Conservation (phyloP, 1,140 invertebrate genomes). For the Thrips palmi region DNA sequence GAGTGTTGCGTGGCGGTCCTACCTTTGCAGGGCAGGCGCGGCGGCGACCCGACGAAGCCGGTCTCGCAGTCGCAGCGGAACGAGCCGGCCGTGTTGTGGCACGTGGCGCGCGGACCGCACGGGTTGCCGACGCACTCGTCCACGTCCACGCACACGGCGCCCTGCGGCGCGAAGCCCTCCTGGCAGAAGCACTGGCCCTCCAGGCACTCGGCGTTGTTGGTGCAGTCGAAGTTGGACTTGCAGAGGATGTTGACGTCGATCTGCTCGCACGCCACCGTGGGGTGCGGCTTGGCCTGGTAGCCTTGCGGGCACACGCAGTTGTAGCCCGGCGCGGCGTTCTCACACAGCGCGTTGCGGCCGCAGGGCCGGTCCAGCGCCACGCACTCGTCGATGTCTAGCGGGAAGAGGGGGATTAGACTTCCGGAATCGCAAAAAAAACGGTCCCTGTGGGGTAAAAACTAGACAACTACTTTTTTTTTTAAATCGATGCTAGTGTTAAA, state of each 20-base stretch:
- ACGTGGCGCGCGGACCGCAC: constrained; percentile 65
- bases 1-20: no score
- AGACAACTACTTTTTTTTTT: neutral
- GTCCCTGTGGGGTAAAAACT: neutral
- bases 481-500: neutral
- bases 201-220: constrained; percentile 77
- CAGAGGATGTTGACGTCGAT: constrained; percentile 72
- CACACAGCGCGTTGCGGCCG: constrained; percentile 68
- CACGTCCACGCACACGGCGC: constrained; percentile 58
- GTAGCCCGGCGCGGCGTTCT: constrained; percentile 71
- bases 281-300: constrained; percentile 59
- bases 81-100: constrained; percentile 65
- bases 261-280: constrained; percentile 74
- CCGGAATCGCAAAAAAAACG: neutral
- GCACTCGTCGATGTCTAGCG: constrained; percentile 79
- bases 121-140: constrained; percentile 60
- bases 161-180: constrained; percentile 63
- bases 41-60: constrained; percentile 69
- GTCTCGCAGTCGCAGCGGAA: constrained; percentile 74
- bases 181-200: constrained; percentile 81
- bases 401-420: constrained; percentile 7
- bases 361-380: constrained; percentile 60
- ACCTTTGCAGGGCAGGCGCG: constrained; percentile 59
- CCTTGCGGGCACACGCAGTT: constrained; percentile 78
- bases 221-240: constrained; percentile 75